Evolutionary conservation across 1,140 invertebrate species (phyloP), one percentile per base, ranked within the genome.

Genomic region (Leucophenga varia): DNA sequence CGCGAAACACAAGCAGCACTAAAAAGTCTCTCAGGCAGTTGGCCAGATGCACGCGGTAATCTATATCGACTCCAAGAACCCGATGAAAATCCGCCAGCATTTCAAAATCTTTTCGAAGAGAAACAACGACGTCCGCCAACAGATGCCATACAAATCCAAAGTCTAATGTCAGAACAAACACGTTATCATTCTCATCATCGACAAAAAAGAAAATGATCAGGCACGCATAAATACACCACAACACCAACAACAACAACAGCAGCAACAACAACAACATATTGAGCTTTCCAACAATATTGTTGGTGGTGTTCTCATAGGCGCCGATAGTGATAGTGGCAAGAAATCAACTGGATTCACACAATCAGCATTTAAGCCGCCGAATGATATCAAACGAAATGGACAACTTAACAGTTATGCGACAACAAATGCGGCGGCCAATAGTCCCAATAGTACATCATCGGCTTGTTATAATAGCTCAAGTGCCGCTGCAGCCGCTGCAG

Each of bases 71-170:
- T 81, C 28, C 80, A 82, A n/a, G 84, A 83, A 49, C 81, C 82
- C 30, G 84, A 84, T 43, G 88, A 90, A 44, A 87, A 90, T 48
- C 83, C 84, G 39, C 88, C 88, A 2, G 87, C 88, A 1, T 91
- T 91, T 57, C 90, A 91, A 59, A 91, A 91, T 71, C 76, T 91
- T 1, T 92, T 91, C 57, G 88, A 89, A 56, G 89, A 91, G 59
- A 91, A 90, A 64, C 84, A 88, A 58, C n/a, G n/a, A 73, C 73
- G 67, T 74, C 73, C 59, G 64, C 35, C 31, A 30, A 9, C 12
- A 16, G n/a, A n/a, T n/a, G n/a, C n/a, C n/a, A n/a, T n/a, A n/a
- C n/a, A n/a, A n/a, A n/a, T n/a, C n/a, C n/a, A n/a, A n/a, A n/a
- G n/a, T n/a, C n/a, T n/a, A n/a, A n/a, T n/a, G n/a, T n/a, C n/a